Conservation (phyloP, 2,888 invertebrate species). For the Aspidapion aeneum region DNA sequence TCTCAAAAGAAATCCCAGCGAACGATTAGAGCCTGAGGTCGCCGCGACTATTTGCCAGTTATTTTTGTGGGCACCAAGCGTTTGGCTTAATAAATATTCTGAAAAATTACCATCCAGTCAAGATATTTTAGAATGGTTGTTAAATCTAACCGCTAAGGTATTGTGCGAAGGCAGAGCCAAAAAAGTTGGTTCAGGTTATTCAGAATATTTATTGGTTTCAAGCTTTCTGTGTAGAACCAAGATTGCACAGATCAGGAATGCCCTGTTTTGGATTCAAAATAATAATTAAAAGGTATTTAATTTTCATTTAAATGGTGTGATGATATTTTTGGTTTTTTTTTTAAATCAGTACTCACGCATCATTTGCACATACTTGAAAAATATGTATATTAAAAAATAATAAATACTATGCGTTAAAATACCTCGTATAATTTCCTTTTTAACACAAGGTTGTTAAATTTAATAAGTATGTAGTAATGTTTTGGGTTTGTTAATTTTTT, state of each 20-base stretch:
- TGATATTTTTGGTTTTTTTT: too few relatives aligned
- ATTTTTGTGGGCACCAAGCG: conserved; percentile 70
- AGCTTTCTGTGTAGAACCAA: conserved; percentile 64
- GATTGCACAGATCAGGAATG: conserved; percentile 57
- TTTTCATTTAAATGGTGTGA: too few relatives aligned
- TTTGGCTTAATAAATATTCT: conserved; percentile 55
- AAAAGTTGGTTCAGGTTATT: conserved; percentile 49
- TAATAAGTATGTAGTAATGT: too few relatives aligned
- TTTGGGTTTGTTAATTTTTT: too few relatives aligned
- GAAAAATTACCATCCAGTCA: conserved; percentile 57
- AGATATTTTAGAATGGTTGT: conserved; percentile 72
- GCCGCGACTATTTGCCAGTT: conserved; percentile 75
- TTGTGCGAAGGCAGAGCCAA: conserved; percentile 56
- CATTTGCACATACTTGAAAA: too few relatives aligned
- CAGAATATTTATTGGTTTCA: conserved; percentile 69
- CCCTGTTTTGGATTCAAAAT: conserved; percentile 62
- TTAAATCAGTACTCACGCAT: too few relatives aligned
- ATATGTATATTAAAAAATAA: too few relatives aligned
- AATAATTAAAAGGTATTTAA: background rate
- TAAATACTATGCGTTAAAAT: too few relatives aligned
- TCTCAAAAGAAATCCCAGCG: conserved; percentile 58
- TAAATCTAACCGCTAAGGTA: conserved; percentile 70
- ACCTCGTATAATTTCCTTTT: too few relatives aligned
- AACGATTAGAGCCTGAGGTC: conserved; percentile 59
- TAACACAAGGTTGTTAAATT: too few relatives aligned